Conservation (phyloP, 2,113 vertebrate genomes). For the Alethe castanea region DNA sequence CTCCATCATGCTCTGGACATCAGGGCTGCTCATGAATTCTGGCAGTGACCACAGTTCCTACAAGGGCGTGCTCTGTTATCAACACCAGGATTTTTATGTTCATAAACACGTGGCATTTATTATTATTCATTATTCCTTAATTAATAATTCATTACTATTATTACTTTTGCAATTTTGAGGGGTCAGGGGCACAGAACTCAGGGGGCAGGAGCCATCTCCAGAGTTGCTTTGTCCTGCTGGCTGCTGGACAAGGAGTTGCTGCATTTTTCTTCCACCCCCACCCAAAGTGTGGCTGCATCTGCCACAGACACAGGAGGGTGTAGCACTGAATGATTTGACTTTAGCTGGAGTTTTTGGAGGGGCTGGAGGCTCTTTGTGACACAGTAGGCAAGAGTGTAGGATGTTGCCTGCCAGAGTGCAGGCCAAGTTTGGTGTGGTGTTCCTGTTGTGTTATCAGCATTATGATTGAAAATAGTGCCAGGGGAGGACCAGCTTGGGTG, state of each 20-base stretch:
- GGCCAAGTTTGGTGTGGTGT: background rate
- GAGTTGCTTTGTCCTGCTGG: background rate
- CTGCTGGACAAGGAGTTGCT: background rate
- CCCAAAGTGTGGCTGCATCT: background rate
- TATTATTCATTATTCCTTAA: too few species aligned
- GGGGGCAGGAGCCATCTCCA: background rate
- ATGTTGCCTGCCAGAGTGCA: rapidly evolving
- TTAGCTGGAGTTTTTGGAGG: background rate
- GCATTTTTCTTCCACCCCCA: background rate
- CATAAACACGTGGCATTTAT: background rate
- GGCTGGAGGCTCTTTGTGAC: background rate
- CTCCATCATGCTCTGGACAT: background rate
- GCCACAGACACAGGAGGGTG: background rate
- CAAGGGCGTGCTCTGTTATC: rapidly evolving
- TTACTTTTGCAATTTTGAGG: background rate
- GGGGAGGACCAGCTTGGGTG: background rate
- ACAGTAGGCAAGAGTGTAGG: background rate
- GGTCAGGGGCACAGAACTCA: background rate
- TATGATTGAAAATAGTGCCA: background rate
- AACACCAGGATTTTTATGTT: background rate
- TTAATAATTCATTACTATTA: too few species aligned
- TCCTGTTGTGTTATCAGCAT: background rate
- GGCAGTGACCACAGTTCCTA: background rate
- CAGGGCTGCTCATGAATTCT: background rate
- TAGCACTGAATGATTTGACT: background rate